Evolutionary conservation across 2,797 vertebrate genomes (phyloP), one percentile per base, ranked within the genome.

Genomic region (Chiroxiphia lanceolata): DNA sequence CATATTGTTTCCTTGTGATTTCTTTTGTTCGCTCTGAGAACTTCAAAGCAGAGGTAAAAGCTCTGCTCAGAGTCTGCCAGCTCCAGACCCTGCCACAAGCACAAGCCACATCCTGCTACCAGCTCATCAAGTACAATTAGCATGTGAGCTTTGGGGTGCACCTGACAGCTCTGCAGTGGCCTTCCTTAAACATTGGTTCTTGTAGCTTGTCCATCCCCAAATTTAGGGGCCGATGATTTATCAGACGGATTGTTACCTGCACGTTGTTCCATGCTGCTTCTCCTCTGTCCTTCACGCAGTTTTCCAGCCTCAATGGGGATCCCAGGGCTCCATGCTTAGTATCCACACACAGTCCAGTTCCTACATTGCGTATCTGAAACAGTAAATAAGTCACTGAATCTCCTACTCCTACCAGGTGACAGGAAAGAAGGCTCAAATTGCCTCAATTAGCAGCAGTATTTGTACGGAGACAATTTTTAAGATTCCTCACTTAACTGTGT

Each of bases 201-300:
- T 31, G 1, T 13, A 61, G 61, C 38, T 67, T 75, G 33, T 36
- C 7, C 56, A n/a, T 61, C 36, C 21, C 4, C 38, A 53, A 1
- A 63, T 53, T 61, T 23, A 80, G 57, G 15, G 51, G 72, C 21
- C 0, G 2, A 6, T 34, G n/a, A 83, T 61, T 56, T 77, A 48
- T 33, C 29, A 38, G 44, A 68, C 13, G 17, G n/a, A 34, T 1
- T 38, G 25, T 85, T 95, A 99, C 99, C 99, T 99, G 99, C 84
- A 99, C 98, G 1, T 98, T 99, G 81, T 98, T 99, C 99, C 99
- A 99, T 5, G 98, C 97, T 11, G 98, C 97, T 64, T 99, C 99
- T 10, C 98, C 98, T 8, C 98, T 98, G 25, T 98, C 98, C 96
- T 98, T 99, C 83, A 98, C 96, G 0, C 99, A 99, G 83, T 69